A percentile compares a stretch with the other conserved stretches of the same genome.
Evolutionary conservation across 2,113 vertebrate genomes (phyloP).

Genomic region (Pontoporia blainvillei): DNA sequence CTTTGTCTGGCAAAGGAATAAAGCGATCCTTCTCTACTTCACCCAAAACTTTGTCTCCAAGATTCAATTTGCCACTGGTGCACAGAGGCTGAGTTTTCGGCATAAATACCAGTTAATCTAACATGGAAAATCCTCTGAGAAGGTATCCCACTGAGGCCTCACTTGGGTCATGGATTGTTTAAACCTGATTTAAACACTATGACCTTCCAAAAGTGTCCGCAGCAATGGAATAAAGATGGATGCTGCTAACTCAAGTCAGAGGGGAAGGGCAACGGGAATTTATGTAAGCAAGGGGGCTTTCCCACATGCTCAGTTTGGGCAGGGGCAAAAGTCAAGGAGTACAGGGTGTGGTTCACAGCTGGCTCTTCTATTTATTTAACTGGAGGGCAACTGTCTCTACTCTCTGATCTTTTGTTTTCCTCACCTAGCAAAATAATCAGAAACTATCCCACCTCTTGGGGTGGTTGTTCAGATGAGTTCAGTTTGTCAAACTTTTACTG

Average conservation of each 20-base stretch:
- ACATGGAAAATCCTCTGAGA: background rate
- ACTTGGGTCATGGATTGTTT: background rate
- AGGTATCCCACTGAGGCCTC: background rate
- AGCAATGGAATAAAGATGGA: background rate
- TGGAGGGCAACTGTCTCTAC: background rate
- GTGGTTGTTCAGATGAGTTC: background rate
- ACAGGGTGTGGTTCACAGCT: background rate
- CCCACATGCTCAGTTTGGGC: background rate
- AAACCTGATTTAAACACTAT: background rate
- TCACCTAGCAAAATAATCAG: background rate
- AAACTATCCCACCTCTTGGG: background rate
- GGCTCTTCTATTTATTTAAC: background rate
- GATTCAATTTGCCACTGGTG: background rate
- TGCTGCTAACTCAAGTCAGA: background rate
- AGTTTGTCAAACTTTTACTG: background rate
- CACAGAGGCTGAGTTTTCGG: background rate
- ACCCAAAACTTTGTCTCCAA: background rate
- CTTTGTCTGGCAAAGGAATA: background rate
- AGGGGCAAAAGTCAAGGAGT: background rate
- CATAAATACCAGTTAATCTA: background rate
- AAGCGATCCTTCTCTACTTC: background rate
- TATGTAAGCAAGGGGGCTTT: background rate
- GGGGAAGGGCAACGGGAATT: background rate
- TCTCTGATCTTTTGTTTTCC: slow-evolving; percentile 12
- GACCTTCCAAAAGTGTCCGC: background rate